A percentile compares a stretch with the other conserved stretches of the same genome.
Evolutionary conservation across 2,888 invertebrate species (phyloP).

Genomic region (Perithous albicinctus): DNA sequence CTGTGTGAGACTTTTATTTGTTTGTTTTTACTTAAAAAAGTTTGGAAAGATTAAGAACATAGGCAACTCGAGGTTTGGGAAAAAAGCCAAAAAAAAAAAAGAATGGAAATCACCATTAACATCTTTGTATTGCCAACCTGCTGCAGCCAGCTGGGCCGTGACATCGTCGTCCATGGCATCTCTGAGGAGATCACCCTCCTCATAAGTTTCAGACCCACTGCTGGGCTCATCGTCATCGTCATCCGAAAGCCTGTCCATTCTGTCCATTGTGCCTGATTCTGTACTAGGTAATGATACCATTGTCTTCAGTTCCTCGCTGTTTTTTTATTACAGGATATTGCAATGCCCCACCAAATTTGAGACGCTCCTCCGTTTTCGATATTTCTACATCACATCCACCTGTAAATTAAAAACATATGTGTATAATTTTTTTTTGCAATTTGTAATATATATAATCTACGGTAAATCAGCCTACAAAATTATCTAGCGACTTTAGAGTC

Average conservation of each 20-base stretch:
- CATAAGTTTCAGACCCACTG: constrained; percentile 91
- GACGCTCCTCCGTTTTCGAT: constrained; percentile 54
- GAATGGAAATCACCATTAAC: constrained; percentile 85
- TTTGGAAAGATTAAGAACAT: constrained; percentile 8
- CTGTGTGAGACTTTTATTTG: constrained; percentile 65
- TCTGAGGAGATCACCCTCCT: constrained; percentile 93
- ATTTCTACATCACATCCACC: constrained; percentile 78
- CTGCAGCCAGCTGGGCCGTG: constrained; percentile 97
- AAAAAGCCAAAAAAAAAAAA: too few relatives aligned
- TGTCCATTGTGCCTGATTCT: constrained; percentile 77
- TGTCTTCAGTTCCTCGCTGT: constrained; percentile 38
- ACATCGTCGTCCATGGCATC: constrained; percentile 96
- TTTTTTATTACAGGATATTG: constrained; percentile 63
- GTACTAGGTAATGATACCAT: constrained; percentile 81
- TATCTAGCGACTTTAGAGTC: background rate
- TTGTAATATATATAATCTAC: too few relatives aligned
- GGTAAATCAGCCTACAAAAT: background rate
- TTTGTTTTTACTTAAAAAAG: too few relatives aligned
- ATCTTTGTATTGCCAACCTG: constrained; percentile 89
- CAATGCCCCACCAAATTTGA: constrained; percentile 70
- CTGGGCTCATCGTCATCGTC: constrained; percentile 94
- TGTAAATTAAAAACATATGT: constrained; percentile 50
- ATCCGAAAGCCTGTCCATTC: constrained; percentile 86
- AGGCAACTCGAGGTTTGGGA: constrained; percentile 50
- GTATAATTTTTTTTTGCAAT: background rate